Base-by-base conservation (phyloP, 23 tunicate genomes). In the Halocynthia aurantium region DNA sequence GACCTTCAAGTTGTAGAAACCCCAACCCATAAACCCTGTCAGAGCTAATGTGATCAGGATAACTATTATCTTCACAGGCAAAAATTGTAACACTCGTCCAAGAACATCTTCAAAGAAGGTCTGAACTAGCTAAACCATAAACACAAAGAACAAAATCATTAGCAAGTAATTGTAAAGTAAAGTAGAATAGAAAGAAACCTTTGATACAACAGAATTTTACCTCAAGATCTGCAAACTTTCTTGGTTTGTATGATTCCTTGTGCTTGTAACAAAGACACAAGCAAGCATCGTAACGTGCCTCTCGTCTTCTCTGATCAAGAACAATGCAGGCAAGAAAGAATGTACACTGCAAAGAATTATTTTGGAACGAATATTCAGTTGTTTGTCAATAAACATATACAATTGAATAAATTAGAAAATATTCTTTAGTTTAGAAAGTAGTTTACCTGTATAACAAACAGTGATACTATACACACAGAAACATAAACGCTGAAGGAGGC, bases 401-500 rank as follows among this genome's bases (percentile, higher is more conserved):
- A 58, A 58, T 4, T 0, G 44, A 31, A 31, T 31, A 31, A 31
- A 31, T 31, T 1, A 31, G 44, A 31, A 31, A 31, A n/a, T n/a
- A n/a, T 4, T 31, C 4, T 31, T 31, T 31, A 31, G 44, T 31
- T 31, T 31, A 31, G 44, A 31, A 31, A 0, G 44, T 31, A 76
- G 21, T 61, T 68, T 51, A 80, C 83, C 78, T 80, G 58, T 8
- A 80, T 13, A 69, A 80, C 2, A 70, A 69, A 57, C 10, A 80
- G 2, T 51, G 64, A 49, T n/a, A 77, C 52, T n/a, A 64, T 77
- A 40, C 71, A 64, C 8, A 77, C 71, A n/a, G 71, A 55, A 50
- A 80, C 68, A 52, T 20, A 57, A 0, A 80, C 78, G 67, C 83
- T 57, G 62, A 80, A 80, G 4, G 83, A 80, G 6, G 83, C 68